Conservation (phyloP, 2,797 vertebrate genomes). For the Sebastolobus alascanus region DNA sequence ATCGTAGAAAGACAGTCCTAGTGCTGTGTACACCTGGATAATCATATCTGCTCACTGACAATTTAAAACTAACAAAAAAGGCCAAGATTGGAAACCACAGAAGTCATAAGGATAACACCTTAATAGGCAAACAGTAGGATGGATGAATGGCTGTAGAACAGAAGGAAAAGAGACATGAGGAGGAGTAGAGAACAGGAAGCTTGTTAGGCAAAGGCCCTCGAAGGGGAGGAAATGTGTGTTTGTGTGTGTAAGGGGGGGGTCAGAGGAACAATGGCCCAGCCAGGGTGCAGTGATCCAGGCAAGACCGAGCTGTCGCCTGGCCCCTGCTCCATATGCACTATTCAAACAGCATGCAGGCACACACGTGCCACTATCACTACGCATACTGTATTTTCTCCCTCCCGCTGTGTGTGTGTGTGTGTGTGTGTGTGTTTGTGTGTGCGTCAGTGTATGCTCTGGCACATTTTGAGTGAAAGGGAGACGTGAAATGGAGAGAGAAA, state of each 20-base stretch:
- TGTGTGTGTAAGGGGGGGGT: conserved; percentile 46
- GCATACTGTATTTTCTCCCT: conserved; percentile 18
- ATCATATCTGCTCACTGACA: background rate
- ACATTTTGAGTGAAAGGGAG: conserved; percentile 27
- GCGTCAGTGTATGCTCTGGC: conserved; percentile 11
- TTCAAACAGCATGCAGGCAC: conserved; percentile 56
- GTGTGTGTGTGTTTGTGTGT: background rate
- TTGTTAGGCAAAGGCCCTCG: conserved; percentile 49
- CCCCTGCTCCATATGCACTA: conserved; percentile 74
- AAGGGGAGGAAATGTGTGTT: conserved; percentile 48
- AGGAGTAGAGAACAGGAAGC: conserved; percentile 22
- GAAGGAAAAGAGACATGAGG: conserved; percentile 1
- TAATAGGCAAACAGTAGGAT: background rate
- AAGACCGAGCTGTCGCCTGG: conserved; percentile 85
- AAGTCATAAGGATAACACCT: background rate
- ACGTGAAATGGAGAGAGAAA: conserved; percentile 21
- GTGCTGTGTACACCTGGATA: background rate
- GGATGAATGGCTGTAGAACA: conserved; percentile 6
- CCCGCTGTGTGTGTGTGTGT: background rate
- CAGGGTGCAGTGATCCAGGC: conserved; percentile 83
- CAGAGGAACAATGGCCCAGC: conserved; percentile 77
- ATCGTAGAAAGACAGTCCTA: background rate
- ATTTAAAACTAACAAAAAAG: background rate
- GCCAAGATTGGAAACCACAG: background rate
- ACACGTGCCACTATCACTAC: conserved; percentile 43